Conservation (phyloP, 2,113 vertebrate species). For the Suricata suricatta region DNA sequence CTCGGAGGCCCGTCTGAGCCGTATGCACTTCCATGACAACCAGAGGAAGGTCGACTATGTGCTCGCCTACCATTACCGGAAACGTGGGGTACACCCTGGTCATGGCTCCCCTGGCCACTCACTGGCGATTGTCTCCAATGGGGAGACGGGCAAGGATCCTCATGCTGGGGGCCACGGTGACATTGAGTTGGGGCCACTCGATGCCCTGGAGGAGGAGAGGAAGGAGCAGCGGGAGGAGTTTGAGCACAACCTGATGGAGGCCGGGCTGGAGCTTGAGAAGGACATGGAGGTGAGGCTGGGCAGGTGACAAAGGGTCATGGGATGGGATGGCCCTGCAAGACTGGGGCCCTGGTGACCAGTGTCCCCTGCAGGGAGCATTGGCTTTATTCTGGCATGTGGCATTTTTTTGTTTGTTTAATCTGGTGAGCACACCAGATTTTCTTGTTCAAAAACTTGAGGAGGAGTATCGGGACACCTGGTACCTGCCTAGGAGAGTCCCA, state of each 20-base stretch:
- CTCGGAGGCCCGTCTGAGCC: slow-evolving; percentile 19
- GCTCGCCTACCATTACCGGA: slow-evolving; percentile 93
- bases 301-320: background rate
- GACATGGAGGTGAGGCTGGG: slow-evolving; percentile 86
- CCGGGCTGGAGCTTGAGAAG: slow-evolving; percentile 94
- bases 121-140: slow-evolving; percentile 84
- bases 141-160: slow-evolving; percentile 77
- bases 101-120: background rate
- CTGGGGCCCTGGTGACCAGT: background rate
- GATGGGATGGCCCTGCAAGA: background rate
- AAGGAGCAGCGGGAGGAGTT: slow-evolving; percentile 93
- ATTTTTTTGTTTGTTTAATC: background rate
- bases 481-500: background rate
- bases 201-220: slow-evolving; percentile 89
- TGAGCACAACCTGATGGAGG: slow-evolving; percentile 90
- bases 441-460: background rate
- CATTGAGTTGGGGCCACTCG: slow-evolving; percentile 79
- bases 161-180: slow-evolving; percentile 57
- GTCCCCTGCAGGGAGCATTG: background rate
- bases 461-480: background rate
- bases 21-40: slow-evolving; percentile 91
- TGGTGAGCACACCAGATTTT: background rate
- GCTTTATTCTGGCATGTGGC: background rate
- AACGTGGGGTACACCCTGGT: slow-evolving; percentile 15
- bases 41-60: slow-evolving; percentile 96